Evolutionary conservation across 2,888 invertebrate genomes (phyloP).

Genomic region (Chloroclystis v-ata): DNA sequence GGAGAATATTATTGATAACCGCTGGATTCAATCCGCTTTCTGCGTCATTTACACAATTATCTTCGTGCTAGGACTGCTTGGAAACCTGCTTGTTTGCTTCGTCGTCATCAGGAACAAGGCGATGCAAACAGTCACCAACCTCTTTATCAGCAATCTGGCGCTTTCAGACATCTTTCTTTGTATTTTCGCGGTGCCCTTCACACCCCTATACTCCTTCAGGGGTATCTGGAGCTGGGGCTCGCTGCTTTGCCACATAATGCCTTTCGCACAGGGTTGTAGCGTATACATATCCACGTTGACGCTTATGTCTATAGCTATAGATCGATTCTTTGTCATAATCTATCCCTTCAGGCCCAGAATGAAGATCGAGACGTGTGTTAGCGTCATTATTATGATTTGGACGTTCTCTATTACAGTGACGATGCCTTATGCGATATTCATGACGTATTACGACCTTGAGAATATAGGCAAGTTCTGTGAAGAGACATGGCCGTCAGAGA

Average conservation of each 20-base stretch:
- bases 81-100: slow-evolving; percentile 94
- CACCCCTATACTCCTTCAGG: slow-evolving; percentile 95
- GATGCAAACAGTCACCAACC: slow-evolving; percentile 98
- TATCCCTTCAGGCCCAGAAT: slow-evolving; percentile 96
- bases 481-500: slow-evolving; percentile 93
- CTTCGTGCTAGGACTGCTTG: slow-evolving; percentile 92
- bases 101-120: slow-evolving; percentile 94
- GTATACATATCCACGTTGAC: slow-evolving; percentile 99
- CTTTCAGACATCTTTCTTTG: slow-evolving; percentile 96
- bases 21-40: slow-evolving; percentile 83
- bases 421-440: slow-evolving; percentile 93
- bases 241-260: slow-evolving; percentile 93
- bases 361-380: slow-evolving; percentile 90
- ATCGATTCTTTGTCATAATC: slow-evolving; percentile 97
- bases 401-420: slow-evolving; percentile 91
- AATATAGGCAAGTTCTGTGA: slow-evolving; percentile 82
- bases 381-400: slow-evolving; percentile 95
- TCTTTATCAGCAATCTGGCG: slow-evolving; percentile 97
- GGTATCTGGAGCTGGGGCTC: slow-evolving; percentile 96
- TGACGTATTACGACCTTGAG: slow-evolving; percentile 78
- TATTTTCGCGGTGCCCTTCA: slow-evolving; percentile 96
- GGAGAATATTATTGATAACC: slow-evolving; percentile 80
- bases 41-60: slow-evolving; percentile 88
- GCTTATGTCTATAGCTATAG: slow-evolving; percentile 97
- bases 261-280: slow-evolving; percentile 95